Evolutionary conservation across 2,888 invertebrate species (phyloP).

Genomic region (Eremobia ochroleuca): DNA sequence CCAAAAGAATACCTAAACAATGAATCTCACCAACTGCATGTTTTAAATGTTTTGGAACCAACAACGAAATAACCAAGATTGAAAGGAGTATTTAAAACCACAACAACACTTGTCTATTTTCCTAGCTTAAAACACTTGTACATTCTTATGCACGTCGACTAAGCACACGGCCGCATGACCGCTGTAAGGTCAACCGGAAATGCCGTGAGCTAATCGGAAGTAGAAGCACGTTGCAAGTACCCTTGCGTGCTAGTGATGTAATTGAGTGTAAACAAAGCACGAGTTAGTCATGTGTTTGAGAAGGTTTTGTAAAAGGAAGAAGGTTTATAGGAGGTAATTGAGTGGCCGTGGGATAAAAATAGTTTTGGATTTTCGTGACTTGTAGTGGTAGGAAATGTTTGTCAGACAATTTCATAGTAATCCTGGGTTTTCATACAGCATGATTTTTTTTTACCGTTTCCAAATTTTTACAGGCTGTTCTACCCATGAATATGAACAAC

Average conservation of each 20-base stretch:
- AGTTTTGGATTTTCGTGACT: constrained; percentile 16
- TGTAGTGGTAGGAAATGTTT: constrained; percentile 3
- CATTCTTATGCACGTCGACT: constrained; percentile 20
- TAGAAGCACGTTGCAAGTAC: constrained; percentile 63
- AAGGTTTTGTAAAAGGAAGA: constrained; percentile 62
- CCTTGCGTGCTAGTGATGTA: constrained; percentile 68
- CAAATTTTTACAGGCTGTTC: no score
- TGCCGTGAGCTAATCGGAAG: constrained; percentile 67
- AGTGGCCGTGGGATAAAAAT: constrained; percentile 36
- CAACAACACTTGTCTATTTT: constrained; percentile 10
- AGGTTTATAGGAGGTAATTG: neutral
- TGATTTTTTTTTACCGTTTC: no score
- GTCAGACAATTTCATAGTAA: no score
- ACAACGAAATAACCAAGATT: neutral
- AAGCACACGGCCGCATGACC: constrained; percentile 51
- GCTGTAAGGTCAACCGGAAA: constrained; percentile 70
- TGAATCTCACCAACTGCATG: neutral
- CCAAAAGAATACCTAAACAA: no score
- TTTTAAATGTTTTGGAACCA: neutral
- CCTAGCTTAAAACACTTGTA: constrained; percentile 19
- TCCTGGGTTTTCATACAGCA: no score
- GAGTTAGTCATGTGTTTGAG: constrained; percentile 39
- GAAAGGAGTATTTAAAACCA: neutral
- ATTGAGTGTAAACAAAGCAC: constrained; percentile 61
- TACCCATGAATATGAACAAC: no score